Base-by-base conservation (phyloP, 2,797 vertebrate species). In the Coranthus polyacanthus region DNA sequence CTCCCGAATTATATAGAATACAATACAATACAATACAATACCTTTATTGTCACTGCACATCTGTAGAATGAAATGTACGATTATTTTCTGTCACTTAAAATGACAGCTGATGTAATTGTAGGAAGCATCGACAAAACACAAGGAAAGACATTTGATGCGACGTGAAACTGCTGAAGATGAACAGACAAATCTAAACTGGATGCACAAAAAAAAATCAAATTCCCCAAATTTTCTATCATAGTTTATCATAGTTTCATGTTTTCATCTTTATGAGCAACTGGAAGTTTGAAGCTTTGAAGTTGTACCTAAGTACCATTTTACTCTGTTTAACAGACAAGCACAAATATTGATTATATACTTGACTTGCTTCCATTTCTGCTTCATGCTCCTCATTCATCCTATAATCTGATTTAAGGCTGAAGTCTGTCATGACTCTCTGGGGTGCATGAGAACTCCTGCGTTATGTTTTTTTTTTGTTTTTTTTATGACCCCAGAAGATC, bases 361-460 rank as follows among this genome's bases (percentile, higher is more conserved):
- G 56, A 79, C 53, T 76, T 77, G 63, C 37, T 72, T 57, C 51
- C 54, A 59, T 47, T 73, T 82, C 52, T 75, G 68, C 70, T 22
- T 75, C 64, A 66, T 46, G 13, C 17, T 55, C 24, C 0, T 29
- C 56, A 54, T 59, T 68, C 45, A 73, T 60, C 21, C 39, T 58
- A 36, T 64, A 67, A 72, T 64, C 26, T 18, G 7, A 42, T n/a
- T 18, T 47, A 22, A 21, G 18, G 16, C 13, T 54, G n/a, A 39
- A 17, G 36, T 51, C 12, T 47, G 42, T 62, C 57, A 47, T 37
- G 45, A 66, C 22, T 45, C 12, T 20, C 6, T 15, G 22, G 21
- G 18, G 12, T 22, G 61, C 34, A 59, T 78, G 42, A 54, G 51
- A 68, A 20, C 12, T 11, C 18, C 56, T 60, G 38, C 10, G 13